Conservation (phyloP, 1,140 invertebrate genomes). For the Anastrepha ludens region DNA sequence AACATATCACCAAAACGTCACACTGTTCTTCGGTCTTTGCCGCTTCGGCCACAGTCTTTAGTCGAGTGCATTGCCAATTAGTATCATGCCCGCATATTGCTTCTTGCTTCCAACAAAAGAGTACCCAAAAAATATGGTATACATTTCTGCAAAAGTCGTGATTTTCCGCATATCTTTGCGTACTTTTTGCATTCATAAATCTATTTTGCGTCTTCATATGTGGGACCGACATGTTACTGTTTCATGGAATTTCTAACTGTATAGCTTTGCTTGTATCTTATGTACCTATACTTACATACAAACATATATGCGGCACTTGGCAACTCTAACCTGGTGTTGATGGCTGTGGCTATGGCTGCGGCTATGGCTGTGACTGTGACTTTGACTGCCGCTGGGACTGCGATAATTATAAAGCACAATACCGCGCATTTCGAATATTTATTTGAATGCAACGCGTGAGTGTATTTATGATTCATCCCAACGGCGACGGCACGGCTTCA, state of each 20-base stretch:
- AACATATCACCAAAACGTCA: background rate
- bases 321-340: background rate
- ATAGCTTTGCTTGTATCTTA: background rate
- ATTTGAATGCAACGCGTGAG: conserved; percentile 8
- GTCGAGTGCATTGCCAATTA: background rate
- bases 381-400: background rate
- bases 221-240: background rate
- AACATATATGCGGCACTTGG: background rate
- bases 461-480: conserved; percentile 26
- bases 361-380: background rate
- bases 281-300: background rate
- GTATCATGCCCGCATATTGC: background rate
- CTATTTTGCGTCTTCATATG: background rate
- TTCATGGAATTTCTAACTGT: conserved; percentile 38
- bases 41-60: background rate
- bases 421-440: background rate
- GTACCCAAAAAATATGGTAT: background rate
- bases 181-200: conserved; percentile 1
- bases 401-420: conserved; percentile 43
- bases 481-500: conserved; percentile 28
- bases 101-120: background rate
- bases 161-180: conserved; percentile 16
- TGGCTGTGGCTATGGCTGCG: background rate
- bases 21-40: background rate
- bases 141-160: background rate